Conservation (phyloP, 2,113 vertebrate species). For the Donacobius atricapilla region DNA sequence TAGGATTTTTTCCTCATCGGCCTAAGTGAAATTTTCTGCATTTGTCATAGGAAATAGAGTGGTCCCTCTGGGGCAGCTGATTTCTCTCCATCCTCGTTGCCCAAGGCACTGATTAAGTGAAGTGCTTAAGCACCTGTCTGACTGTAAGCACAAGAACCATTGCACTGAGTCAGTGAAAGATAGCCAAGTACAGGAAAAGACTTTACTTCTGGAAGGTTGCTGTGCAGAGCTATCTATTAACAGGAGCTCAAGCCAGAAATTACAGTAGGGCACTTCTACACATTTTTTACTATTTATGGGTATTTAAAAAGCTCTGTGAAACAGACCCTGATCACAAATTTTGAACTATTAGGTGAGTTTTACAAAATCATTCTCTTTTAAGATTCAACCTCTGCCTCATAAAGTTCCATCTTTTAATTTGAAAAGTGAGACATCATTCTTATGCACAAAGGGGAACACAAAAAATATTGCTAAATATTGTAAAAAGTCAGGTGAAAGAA, state of each 20-base stretch:
- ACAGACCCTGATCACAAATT: background rate
- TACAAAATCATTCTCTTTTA: background rate
- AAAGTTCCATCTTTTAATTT: background rate
- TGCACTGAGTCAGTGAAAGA: background rate
- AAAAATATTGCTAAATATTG: background rate
- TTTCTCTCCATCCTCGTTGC: background rate
- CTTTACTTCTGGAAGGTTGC: background rate
- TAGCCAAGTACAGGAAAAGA: background rate
- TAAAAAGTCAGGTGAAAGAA: background rate
- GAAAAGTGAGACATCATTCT: background rate
- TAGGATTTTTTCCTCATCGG: background rate
- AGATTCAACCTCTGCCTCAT: background rate
- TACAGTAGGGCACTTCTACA: background rate
- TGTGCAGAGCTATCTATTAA: background rate
- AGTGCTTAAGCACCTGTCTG: constrained; percentile 1
- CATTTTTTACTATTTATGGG: background rate
- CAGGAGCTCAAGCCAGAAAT: background rate
- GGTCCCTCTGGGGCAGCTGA: background rate
- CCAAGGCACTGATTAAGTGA: background rate
- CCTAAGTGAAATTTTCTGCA: background rate
- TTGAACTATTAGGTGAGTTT: background rate
- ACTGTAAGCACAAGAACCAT: background rate
- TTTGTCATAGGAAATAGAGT: background rate
- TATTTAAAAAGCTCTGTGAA: background rate
- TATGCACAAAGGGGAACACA: background rate